Percentiles rank a stretch among this genome's conserved stretches.
phyloP scores from a whole-genome alignment of 2,797 vertebrate species.

The Onychomys torridus region DNA sequence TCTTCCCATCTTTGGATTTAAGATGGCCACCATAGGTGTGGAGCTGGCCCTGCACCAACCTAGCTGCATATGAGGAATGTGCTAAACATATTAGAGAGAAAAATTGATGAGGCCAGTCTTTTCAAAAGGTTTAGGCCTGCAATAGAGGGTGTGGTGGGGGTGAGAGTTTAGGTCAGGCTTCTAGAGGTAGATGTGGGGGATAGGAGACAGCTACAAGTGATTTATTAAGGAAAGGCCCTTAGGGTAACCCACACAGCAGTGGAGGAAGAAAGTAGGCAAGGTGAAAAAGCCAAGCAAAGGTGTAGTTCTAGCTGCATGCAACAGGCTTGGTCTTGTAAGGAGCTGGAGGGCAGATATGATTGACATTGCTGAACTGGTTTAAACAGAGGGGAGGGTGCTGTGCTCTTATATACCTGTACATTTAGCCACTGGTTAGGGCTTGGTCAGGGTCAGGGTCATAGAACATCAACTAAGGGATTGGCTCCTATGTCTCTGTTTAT shows the following conservation, averaged over 20 bases:
- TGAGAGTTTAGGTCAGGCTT: neutral
- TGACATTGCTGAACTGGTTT: neutral
- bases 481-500: neutral
- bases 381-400: neutral
- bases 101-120: neutral
- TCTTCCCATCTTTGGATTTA: neutral
- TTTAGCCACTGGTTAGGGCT: neutral
- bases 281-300: neutral
- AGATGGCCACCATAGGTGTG: neutral
- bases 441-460: accelerated
- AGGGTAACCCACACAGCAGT: neutral
- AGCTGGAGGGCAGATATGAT: neutral
- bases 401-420: neutral
- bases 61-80: neutral
- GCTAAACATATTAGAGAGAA: neutral
- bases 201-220: neutral
- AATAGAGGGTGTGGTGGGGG: neutral
- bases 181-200: neutral
- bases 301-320: neutral
- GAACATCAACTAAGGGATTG: neutral
- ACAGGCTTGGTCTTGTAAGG: neutral
- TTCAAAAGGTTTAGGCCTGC: neutral
- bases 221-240: neutral
- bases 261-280: neutral
- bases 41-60: neutral